A percentile compares a stretch with the other conserved stretches of the same genome.
These are phyloP conservation scores for Coranthus polyacanthus DNA, from an alignment of 2,797 vertebrate species.

Conservation along the genomic window DNA sequence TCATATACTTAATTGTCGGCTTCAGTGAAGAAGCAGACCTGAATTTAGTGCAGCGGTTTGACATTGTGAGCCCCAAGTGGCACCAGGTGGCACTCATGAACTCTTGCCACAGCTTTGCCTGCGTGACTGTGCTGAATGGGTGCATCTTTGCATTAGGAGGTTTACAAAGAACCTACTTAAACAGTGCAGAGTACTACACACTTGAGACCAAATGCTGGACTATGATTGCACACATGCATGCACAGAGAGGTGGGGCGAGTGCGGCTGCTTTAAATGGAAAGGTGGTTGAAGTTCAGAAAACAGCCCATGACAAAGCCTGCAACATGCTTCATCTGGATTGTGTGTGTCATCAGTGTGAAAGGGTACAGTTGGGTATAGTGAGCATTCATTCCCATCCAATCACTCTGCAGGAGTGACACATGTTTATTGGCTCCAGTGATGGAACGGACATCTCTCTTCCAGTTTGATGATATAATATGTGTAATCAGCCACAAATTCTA, in stretches of 20 bases:
- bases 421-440: no score
- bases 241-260: slow-evolving; percentile 82
- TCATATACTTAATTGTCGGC: slow-evolving; percentile 73
- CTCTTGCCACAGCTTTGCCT: slow-evolving; percentile 83
- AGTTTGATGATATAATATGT: no score
- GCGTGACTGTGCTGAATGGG: slow-evolving; percentile 80
- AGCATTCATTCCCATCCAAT: no score
- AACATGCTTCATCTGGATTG: no score
- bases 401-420: no score
- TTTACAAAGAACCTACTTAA: slow-evolving; percentile 79
- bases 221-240: slow-evolving; percentile 80
- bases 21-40: slow-evolving; percentile 80
- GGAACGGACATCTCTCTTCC: no score
- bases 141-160: slow-evolving; percentile 90
- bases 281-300: slow-evolving; percentile 45
- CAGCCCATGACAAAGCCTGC: no score
- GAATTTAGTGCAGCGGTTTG: slow-evolving; percentile 84
- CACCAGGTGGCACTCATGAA: slow-evolving; percentile 88
- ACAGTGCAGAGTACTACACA: slow-evolving; percentile 84
- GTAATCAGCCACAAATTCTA: no score
- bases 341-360: no score
- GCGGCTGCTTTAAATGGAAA: slow-evolving; percentile 83
- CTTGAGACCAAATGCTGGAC: slow-evolving; percentile 88
- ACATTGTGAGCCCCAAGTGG: slow-evolving; percentile 81
- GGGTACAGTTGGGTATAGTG: no score